Conservation (phyloP, 2,888 invertebrate species). For the Cephus pulcher region DNA sequence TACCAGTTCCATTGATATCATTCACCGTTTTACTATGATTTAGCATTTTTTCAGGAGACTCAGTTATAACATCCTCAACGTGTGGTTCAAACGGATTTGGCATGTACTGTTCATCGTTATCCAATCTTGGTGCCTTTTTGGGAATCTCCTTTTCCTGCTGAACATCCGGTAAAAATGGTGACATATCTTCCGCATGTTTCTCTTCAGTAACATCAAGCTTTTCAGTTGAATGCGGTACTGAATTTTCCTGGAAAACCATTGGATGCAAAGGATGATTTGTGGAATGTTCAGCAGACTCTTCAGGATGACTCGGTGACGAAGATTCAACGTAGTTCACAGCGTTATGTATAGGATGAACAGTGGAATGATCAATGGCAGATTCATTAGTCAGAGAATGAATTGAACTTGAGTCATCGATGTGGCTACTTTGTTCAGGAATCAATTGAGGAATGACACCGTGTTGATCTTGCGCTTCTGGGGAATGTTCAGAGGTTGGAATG, state of each 20-base stretch:
- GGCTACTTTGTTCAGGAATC: constrained; percentile 42
- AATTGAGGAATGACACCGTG: constrained; percentile 49
- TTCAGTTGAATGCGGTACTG: constrained; percentile 27
- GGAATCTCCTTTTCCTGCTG: constrained; percentile 66
- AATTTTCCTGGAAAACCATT: constrained; percentile 32
- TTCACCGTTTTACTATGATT: constrained; percentile 2
- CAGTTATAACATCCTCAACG: constrained; percentile 51
- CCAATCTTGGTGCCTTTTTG: constrained; percentile 66
- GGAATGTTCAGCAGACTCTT: constrained; percentile 31
- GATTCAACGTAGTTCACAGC: not conserved
- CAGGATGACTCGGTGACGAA: not conserved
- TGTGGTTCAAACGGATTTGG: constrained; percentile 68
- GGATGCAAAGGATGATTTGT: constrained; percentile 38
- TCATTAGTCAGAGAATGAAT: not conserved
- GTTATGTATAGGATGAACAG: constrained; percentile 10
- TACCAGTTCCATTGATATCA: not conserved
- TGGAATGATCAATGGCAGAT: constrained; percentile 1
- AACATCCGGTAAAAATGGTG: constrained; percentile 76
- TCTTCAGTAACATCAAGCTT: constrained; percentile 37
- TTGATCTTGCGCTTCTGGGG: constrained; percentile 28
- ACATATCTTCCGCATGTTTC: constrained; percentile 70
- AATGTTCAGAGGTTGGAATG: constrained; percentile 28
- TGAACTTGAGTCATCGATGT: constrained; percentile 9
- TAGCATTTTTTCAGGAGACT: constrained; percentile 5
- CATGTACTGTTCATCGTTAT: constrained; percentile 68